Conservation (phyloP, 1,140 invertebrate genomes). For the Drosophila trapezifrons region DNA sequence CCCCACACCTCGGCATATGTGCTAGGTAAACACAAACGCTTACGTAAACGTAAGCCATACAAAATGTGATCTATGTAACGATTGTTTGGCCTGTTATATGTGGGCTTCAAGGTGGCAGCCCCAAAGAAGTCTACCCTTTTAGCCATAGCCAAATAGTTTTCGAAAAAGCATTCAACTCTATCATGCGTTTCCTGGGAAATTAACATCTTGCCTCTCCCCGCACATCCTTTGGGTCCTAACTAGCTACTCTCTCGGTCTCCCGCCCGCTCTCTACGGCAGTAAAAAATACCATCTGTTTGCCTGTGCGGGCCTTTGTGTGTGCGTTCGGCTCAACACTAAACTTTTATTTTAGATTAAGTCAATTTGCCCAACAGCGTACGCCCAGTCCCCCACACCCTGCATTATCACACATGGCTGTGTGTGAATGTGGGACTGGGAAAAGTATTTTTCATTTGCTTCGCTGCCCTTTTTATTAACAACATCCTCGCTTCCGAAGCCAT, state of each 20-base stretch:
- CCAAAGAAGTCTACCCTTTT: constrained; percentile 40
- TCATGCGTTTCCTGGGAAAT: constrained; percentile 81
- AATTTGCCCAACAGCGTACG: constrained; percentile 56
- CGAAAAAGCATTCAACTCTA: constrained; percentile 79
- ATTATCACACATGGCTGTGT: constrained; percentile 9
- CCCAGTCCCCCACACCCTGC: neutral
- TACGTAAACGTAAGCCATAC: constrained; percentile 17
- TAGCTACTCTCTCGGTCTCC: constrained; percentile 43
- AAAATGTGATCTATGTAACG: constrained; percentile 71
- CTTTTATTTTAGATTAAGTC: constrained; percentile 82
- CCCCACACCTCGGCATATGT: constrained; percentile 3
- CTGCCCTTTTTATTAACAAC: constrained; percentile 76
- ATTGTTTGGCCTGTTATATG: constrained; percentile 43
- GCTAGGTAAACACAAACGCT: constrained; percentile 37
- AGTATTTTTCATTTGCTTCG: constrained; percentile 75
- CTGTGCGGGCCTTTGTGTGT: constrained; percentile 43
- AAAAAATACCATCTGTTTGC: constrained; percentile 58
- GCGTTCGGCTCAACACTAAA: constrained; percentile 62
- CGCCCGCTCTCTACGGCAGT: constrained; percentile 20
- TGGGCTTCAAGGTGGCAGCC: constrained; percentile 10
- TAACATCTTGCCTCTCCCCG: constrained; percentile 59
- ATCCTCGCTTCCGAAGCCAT: constrained; percentile 31
- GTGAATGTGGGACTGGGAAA: constrained; percentile 31
- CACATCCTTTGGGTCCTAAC: constrained; percentile 27
- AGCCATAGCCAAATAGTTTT: constrained; percentile 76